A percentile compares a stretch with the other conserved stretches of the same genome.
These are phyloP conservation scores for Metopolophium dirhodum DNA, from an alignment of 1,140 invertebrate genomes.

Conservation along the genomic window DNA sequence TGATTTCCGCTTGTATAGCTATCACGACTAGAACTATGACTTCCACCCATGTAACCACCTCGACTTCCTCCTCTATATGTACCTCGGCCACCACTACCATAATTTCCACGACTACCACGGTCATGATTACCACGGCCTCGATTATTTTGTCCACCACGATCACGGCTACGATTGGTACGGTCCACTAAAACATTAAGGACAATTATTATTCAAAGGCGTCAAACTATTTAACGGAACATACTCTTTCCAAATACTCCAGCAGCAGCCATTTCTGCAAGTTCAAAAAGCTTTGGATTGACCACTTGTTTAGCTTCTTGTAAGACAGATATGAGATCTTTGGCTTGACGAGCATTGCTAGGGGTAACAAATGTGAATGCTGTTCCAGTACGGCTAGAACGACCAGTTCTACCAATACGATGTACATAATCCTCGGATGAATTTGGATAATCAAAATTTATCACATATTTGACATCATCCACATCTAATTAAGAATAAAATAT, in stretches of 20 bases:
- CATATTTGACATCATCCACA: slow-evolving; percentile 99
- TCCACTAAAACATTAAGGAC: slow-evolving; percentile 38
- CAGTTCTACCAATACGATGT: slow-evolving; percentile 98
- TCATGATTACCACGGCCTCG: slow-evolving; percentile 38
- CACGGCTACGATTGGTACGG: slow-evolving; percentile 38
- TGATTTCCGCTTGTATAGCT: slow-evolving; percentile 43
- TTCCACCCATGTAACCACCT: not conserved
- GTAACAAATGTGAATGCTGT: slow-evolving; percentile 99
- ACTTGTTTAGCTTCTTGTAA: slow-evolving; percentile 95
- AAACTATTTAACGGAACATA: not conserved
- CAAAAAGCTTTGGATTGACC: slow-evolving; percentile 75
- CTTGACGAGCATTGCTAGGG: slow-evolving; percentile 88
- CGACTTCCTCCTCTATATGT: slow-evolving; percentile 5
- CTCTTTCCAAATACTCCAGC: slow-evolving; percentile 53
- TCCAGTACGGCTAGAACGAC: slow-evolving; percentile 90
- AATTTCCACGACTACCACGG: slow-evolving; percentile 30
- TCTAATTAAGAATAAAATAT: slow-evolving; percentile 69
- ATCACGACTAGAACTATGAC: slow-evolving; percentile 32
- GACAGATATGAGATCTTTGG: slow-evolving; percentile 89
- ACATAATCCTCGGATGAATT: slow-evolving; percentile 99
- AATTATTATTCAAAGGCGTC: not conserved
- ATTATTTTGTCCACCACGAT: slow-evolving; percentile 43
- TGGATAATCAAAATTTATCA: slow-evolving; percentile 99
- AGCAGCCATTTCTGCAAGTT: slow-evolving; percentile 65
- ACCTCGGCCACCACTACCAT: not conserved